Evolutionary conservation across 2,888 invertebrate species (phyloP).

Genomic region (Oligia strigilis): DNA sequence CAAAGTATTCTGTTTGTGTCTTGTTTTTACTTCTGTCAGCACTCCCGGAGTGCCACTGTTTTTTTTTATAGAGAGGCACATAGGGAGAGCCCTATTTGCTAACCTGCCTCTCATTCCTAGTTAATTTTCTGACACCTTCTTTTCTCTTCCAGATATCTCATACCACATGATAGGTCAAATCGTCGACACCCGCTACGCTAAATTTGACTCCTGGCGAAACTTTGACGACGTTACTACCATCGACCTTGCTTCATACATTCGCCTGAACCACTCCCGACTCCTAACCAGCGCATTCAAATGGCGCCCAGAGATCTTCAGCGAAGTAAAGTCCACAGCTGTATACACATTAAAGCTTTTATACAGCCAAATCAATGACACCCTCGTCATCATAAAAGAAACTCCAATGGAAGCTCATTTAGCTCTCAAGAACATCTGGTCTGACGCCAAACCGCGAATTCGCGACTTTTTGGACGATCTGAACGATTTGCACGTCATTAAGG

Average conservation of each 20-base stretch:
- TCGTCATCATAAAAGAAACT: slow-evolving; percentile 85
- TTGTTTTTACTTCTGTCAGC: too few species aligned
- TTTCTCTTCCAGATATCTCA: slow-evolving; percentile 81
- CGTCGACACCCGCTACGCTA: slow-evolving; percentile 94
- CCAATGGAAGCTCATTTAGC: slow-evolving; percentile 93
- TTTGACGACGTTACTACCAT: slow-evolving; percentile 95
- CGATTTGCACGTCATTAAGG: slow-evolving; percentile 93
- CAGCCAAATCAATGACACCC: slow-evolving; percentile 84
- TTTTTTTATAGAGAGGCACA: too few species aligned
- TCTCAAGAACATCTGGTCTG: slow-evolving; percentile 93
- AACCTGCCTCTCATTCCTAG: too few species aligned
- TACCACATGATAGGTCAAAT: slow-evolving; percentile 94
- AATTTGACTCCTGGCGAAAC: slow-evolving; percentile 95
- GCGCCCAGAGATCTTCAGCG: slow-evolving; percentile 93
- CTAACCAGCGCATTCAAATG: slow-evolving; percentile 95
- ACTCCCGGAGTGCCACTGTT: too few species aligned
- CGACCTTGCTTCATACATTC: slow-evolving; percentile 94
- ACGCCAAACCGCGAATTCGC: slow-evolving; percentile 93
- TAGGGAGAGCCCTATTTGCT: too few species aligned
- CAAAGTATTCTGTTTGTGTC: too few species aligned
- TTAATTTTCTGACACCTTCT: too few species aligned
- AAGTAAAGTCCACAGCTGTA: slow-evolving; percentile 81
- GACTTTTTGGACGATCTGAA: slow-evolving; percentile 94
- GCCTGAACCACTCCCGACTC: slow-evolving; percentile 95
- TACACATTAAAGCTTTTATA: slow-evolving; percentile 83